Base-by-base conservation (phyloP, 2,113 vertebrate species). In the Ibidorhyncha struthersii region DNA sequence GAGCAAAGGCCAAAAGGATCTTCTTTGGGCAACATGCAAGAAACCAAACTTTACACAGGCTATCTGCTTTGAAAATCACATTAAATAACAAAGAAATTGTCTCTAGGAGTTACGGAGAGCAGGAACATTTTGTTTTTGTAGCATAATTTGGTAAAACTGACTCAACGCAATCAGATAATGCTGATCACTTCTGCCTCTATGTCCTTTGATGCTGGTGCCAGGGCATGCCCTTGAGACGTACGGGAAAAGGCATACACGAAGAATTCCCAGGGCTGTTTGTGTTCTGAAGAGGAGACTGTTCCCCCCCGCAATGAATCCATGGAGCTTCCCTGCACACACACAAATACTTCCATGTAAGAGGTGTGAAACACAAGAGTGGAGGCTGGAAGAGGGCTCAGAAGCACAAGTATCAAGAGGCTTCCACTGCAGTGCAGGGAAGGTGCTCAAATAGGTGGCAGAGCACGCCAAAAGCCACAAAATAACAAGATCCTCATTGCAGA, bases 191-290 rank as follows among this genome's bases (percentile, higher is more conserved):
- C 83, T 91, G 82, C 77, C 65, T 95, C 89, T 76, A 22, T 83
- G 53, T 89, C 83, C 95, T 96, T 74, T 96, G 93, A 97, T 96
- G 94, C 83, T 88, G 88, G 91, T 96, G 96, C 78, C 70, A 96
- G 91, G 91, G 61, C 78, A 89, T 88, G 86, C 63, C 96, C 95
- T 94, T 95, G 78, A 96, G 72, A 83, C n/a, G 70, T 73, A 86
- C 0, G 0, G 70, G 63, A 74, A 95, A 95, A 86, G 26, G 43
- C 17, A 3, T 10, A 76, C 2, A 0, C 2, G 3, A 69, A 92
- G 50, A 36, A 85, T 38, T 94, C 73, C 67, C 0, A 6, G 38
- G 56, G 47, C 32, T 82, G 63, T 88, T 86, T 6, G 3, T 71
- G 50, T 43, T 92, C 65, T 89, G 49, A 69, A 61, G 17, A 82